Evolutionary conservation across 35 echinoderm and acorn worm genomes (phyloP), one percentile per base, ranked within the genome.

Genomic region (Lytechinus pictus): DNA sequence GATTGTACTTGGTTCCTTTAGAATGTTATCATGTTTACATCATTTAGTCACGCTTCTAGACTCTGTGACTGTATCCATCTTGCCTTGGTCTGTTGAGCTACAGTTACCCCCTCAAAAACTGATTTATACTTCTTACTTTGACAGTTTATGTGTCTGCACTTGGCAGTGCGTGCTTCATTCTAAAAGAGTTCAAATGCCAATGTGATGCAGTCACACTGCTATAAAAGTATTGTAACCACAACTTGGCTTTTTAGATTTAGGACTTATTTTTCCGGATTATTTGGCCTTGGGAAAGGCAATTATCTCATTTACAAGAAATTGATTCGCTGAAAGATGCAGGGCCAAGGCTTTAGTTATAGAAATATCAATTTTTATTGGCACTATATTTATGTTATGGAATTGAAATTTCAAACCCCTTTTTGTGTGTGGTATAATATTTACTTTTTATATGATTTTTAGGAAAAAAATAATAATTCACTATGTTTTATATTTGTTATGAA

Each of bases 21-120:
- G 66, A 24, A 79, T 79, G 66, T 79, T 79, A 79, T 79, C 66
- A 79, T 79, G 66, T 79, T 79, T 79, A 79, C 66, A 79, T 79
- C 66, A 79, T 79, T 79, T 79, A 24, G 66, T 79, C 66, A 79
- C n/a, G 66, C 66, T n/a, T 24, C 66, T 79, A 79, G 66, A 79
- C 66, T 79, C 66, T 24, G 66, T 79, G 66, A 79, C 66, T 79
- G 19, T 79, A 79, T 24, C 66, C 19, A n/a, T 79, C 16, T 79
- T n/a, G 19, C 3, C 21, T 79, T 79, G 16, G n/a, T 79, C 66
- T n/a, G 66, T 79, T 79, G 66, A 79, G 19, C n/a, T 79, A 79
- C 66, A 79, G 0, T 79, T 0, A 24, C 1, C 66, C 66, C 66
- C 66, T 79, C 66, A 79, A 71, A 79, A 11, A 79, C 66, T 79